Evolutionary conservation across 2,797 vertebrate genomes (phyloP).

Genomic region (Lemur catta): DNA sequence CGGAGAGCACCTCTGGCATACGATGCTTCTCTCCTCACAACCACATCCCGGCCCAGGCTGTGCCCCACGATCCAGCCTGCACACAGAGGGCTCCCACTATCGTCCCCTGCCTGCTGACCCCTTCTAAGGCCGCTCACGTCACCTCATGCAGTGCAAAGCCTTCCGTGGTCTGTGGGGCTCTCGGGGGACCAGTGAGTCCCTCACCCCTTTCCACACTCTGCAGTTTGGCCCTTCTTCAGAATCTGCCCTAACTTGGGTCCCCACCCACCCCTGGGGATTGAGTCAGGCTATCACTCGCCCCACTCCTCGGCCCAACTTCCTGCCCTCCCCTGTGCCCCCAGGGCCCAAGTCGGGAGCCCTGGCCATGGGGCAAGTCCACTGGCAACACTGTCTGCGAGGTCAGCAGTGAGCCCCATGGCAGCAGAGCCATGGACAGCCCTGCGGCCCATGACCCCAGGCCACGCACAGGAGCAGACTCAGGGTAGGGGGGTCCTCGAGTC

Average conservation of each 20-base stretch:
- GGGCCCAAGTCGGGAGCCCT: background rate
- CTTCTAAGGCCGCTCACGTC: background rate
- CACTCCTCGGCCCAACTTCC: background rate
- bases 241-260: background rate
- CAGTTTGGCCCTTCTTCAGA: background rate
- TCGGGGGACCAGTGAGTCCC: too few species aligned
- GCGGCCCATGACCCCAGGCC: background rate
- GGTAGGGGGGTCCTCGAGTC: background rate
- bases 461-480: background rate
- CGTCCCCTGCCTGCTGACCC: background rate
- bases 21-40: background rate
- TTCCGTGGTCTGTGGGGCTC: background rate
- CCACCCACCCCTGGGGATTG: too few species aligned
- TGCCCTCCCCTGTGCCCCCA: background rate
- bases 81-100: accelerated
- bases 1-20: too few species aligned
- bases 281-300: background rate
- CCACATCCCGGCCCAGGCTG: background rate
- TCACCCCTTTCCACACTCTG: background rate
- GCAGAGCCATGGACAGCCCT: background rate
- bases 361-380: background rate
- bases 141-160: accelerated
- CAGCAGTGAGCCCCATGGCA: background rate
- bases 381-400: accelerated
- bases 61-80: background rate